Base-by-base conservation (phyloP, 2,113 vertebrate species). In the Rhynchopsitta pachyrhyncha region DNA sequence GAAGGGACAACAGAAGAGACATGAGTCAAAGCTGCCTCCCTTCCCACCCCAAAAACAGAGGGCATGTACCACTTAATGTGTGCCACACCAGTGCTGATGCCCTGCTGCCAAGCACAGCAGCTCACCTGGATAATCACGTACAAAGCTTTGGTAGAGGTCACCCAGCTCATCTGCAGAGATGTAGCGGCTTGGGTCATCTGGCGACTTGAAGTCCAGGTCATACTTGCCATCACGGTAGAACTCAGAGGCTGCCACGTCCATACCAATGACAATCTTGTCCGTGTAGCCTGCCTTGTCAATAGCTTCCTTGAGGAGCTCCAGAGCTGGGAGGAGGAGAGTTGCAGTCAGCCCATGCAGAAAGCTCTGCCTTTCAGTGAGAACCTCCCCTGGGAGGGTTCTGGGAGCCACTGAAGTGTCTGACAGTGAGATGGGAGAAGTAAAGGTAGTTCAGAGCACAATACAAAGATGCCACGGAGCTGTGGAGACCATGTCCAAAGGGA, bases 161-260 rank as follows among this genome's bases (percentile, higher is more conserved):
- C 98, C 98, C 90, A 99, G 97, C 97, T 99, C 98, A 77, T 99
- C 98, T 10, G 97, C 98, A 12, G 98, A 98, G 97, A 99, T 99
- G 95, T 98, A 99, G 85, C 99, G 98, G 60, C 98, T 98, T 52
- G 98, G 98, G 37, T 99, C 98, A 31, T 99, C 98, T 0, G 99
- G 98, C 42, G 99, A 99, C 96, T 99, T 99, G 95, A 99, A 99
- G 96, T 99, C 99, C 96, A 99, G 97, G 97, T 99, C 99, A 0
- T 99, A 99, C 96, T 99, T 99, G 77, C 99, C 99, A 44, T 99
- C 98, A 0, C 98, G 98, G 91, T 99, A 98, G 97, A 99, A 99
- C 96, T 99, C 99, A 0, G 99, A 99, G 57, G 99, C 99, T 10
- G 99, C 99, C 3, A 99, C 99, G 13, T 99, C 99, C 99, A 99